phyloP scores from a whole-genome alignment of 2,113 vertebrate species.

The Elaphurus davidianus region DNA sequence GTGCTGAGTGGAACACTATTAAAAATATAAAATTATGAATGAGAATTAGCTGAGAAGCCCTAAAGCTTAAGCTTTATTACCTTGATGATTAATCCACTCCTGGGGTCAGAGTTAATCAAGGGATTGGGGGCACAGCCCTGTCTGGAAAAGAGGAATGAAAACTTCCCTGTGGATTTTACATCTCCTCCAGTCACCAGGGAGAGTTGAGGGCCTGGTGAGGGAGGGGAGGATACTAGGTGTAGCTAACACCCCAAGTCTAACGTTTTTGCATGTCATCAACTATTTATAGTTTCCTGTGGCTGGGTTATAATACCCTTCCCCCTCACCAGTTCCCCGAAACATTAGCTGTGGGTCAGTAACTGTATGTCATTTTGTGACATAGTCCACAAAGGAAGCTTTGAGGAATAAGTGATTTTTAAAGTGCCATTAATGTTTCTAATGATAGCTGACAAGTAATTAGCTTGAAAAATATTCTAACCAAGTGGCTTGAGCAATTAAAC shows the following conservation, averaged over 20 bases:
- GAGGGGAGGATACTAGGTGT: not conserved
- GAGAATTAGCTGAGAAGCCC: not conserved
- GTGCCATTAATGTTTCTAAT: constrained; percentile 41
- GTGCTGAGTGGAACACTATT: not conserved
- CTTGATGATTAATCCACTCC: not conserved
- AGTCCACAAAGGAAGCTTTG: not conserved
- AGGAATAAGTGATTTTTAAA: constrained; percentile 39
- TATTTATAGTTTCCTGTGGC: not conserved
- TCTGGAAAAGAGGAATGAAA: not conserved
- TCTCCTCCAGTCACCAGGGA: not conserved
- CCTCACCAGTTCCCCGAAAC: too few species aligned
- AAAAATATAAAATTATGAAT: not conserved
- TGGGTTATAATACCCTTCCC: not conserved
- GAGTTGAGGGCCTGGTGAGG: too few species aligned
- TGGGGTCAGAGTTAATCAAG: not conserved
- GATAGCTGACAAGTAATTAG: constrained; percentile 35
- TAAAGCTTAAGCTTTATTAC: not conserved
- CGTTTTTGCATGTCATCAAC: not conserved
- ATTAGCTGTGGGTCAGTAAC: not conserved
- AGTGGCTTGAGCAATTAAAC: constrained; percentile 43
- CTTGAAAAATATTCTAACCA: constrained; percentile 38
- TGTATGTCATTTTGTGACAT: not conserved
- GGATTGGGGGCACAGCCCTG: not conserved
- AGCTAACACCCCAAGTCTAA: not conserved
- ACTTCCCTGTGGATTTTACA: not conserved